Conservation (phyloP, 2,888 invertebrate genomes). For the Bellardia bayeri region DNA sequence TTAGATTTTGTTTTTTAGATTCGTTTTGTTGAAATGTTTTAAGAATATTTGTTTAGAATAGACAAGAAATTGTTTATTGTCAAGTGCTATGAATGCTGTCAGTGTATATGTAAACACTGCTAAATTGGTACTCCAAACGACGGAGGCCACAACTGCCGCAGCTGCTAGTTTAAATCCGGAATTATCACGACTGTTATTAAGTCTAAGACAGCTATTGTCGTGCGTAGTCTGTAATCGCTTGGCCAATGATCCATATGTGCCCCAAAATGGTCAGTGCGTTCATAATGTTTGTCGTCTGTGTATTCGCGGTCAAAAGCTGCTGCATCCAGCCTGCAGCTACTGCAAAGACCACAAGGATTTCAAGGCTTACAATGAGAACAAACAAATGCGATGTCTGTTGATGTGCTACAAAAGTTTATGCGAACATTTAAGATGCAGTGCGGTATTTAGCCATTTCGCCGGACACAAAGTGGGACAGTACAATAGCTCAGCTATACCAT, state of each 20-base stretch:
- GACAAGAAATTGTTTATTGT: slow-evolving; percentile 44
- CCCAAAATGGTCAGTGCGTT: slow-evolving; percentile 90
- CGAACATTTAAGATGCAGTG: slow-evolving; percentile 90
- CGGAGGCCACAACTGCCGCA: slow-evolving; percentile 63
- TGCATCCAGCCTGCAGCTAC: slow-evolving; percentile 93
- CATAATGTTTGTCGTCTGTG: slow-evolving; percentile 95
- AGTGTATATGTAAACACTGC: slow-evolving; percentile 80
- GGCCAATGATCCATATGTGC: slow-evolving; percentile 92
- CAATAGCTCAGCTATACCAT: slow-evolving; percentile 69
- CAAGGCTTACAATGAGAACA: slow-evolving; percentile 92
- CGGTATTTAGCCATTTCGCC: slow-evolving; percentile 85
- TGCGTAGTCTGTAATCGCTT: slow-evolving; percentile 95
- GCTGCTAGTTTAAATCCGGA: slow-evolving; percentile 90
- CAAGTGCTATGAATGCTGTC: slow-evolving; percentile 84
- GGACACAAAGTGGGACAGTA: slow-evolving; percentile 67
- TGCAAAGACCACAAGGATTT: slow-evolving; percentile 93
- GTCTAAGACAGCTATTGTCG: slow-evolving; percentile 93
- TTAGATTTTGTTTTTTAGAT: background rate
- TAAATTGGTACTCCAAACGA: slow-evolving; percentile 78
- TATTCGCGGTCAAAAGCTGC: slow-evolving; percentile 92
- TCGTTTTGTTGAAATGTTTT: slow-evolving; percentile 44
- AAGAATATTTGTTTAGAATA: slow-evolving; percentile 22
- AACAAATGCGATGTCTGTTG: slow-evolving; percentile 91
- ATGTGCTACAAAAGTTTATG: slow-evolving; percentile 96
- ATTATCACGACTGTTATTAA: slow-evolving; percentile 92